These are phyloP conservation scores for Eufriesea mexicana DNA, from an alignment of 1,140 invertebrate species.

Conservation along the genomic window DNA sequence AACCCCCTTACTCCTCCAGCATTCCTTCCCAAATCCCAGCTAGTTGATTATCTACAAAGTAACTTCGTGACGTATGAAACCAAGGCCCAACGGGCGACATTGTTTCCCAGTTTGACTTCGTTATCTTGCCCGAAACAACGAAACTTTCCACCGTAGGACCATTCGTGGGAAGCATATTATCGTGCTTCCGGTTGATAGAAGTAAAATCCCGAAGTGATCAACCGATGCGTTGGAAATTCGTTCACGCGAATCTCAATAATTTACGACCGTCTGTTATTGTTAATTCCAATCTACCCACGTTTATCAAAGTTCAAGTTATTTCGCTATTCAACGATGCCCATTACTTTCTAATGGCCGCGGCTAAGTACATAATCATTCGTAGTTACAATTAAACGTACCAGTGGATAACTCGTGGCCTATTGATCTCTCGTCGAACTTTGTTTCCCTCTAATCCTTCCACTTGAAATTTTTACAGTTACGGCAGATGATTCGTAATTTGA, in stretches of 20 bases:
- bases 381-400: background rate
- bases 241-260: background rate
- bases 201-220: background rate
- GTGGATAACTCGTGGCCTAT: background rate
- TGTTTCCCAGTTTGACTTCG: background rate
- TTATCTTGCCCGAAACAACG: background rate
- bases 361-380: no score
- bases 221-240: background rate
- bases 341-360: background rate
- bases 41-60: background rate
- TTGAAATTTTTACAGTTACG: background rate
- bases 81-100: background rate
- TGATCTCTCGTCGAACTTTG: background rate
- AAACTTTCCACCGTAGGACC: background rate
- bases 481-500: background rate
- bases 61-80: background rate
- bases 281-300: background rate
- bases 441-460: background rate
- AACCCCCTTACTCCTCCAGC: no score
- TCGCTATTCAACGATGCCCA: background rate
- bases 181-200: background rate
- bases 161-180: background rate
- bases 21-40: no score
- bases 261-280: background rate
- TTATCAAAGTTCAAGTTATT: slow-evolving; percentile 16